Evolutionary conservation across 1,140 invertebrate genomes (phyloP), one percentile per base, ranked within the genome.

Genomic region (Pemphigus obesinymphae): DNA sequence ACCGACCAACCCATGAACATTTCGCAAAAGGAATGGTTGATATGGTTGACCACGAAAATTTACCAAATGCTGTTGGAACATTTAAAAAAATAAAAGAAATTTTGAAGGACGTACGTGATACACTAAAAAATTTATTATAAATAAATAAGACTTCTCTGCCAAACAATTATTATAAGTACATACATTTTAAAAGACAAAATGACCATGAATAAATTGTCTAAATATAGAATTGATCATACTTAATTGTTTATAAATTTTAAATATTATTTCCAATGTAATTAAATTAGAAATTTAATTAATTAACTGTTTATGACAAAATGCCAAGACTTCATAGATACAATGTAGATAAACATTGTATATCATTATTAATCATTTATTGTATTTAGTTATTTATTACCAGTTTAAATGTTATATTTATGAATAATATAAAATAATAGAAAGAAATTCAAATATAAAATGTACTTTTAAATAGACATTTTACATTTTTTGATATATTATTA

Each of bases 1-100:
- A 80, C 13, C 55, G 76, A 15, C 76, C 76, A 26, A 13, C 31
- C 0, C 55, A 61, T 43, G 76, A 43, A 20, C n/a, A 45, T 3
- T 80, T 80, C 31, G 50, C 76, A 6, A 80, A 80, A 43, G 76
- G 76, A 40, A 80, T 80, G 76, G 55, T 45, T 40, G 76, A 80
- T 61, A 29, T 80, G 29, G n/a, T 80, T 29, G 76, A 80, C 3
- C 76, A 80, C 45, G 76, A 80, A 29, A 80, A 58, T 17, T 80
- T 80, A n/a, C 76, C 76, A n/a, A 61, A 61, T 43, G 15, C 76
- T 29, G 10, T 29, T 31, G 76, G 76, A 7, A 80, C 76, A 11
- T 80, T 80, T 31, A 45, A 61, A 29, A 80, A 80, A 45, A 15
- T 80, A 10, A 80, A 45, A 43, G 76, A 80, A 20, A 80, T 80